These are phyloP conservation scores for Pelochelys cantorii DNA, from an alignment of 2,797 vertebrate genomes.

Conservation along the genomic window DNA sequence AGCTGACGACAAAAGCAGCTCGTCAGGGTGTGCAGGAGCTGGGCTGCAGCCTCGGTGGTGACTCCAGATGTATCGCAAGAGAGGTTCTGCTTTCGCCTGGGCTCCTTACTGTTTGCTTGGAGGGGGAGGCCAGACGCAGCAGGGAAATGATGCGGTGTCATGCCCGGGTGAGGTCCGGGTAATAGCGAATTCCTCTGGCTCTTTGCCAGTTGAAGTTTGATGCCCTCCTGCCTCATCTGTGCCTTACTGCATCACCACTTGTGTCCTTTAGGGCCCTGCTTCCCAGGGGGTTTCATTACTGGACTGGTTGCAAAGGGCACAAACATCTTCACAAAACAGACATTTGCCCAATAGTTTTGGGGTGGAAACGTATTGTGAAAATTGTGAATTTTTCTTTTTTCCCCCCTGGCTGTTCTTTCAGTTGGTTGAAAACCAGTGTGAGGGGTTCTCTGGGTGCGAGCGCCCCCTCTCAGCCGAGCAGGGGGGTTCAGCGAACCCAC, in stretches of 20 bases:
- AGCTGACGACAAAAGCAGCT: background rate
- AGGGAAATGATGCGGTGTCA: background rate
- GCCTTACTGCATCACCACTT: background rate
- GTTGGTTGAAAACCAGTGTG: background rate
- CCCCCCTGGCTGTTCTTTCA: background rate
- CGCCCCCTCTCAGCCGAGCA: too few species aligned
- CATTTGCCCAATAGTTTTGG: background rate
- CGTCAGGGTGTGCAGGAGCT: background rate
- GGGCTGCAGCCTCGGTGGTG: background rate
- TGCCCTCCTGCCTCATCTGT: fast-evolving
- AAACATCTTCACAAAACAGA: background rate
- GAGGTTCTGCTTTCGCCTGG: background rate
- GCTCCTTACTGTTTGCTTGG: background rate
- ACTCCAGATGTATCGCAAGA: background rate
- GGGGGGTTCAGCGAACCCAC: too few species aligned
- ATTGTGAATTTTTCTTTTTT: background rate
- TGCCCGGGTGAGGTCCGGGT: too few species aligned
- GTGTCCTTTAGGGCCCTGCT: background rate
- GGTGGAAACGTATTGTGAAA: background rate
- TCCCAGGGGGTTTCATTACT: background rate
- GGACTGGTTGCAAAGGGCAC: background rate
- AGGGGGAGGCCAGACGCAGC: background rate
- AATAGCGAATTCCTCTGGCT: too few species aligned
- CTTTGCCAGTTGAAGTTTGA: too few species aligned
- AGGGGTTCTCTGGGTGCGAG: too few species aligned